phyloP scores from a whole-genome alignment of 2,888 invertebrate genomes.

The Drosophila yooni region DNA sequence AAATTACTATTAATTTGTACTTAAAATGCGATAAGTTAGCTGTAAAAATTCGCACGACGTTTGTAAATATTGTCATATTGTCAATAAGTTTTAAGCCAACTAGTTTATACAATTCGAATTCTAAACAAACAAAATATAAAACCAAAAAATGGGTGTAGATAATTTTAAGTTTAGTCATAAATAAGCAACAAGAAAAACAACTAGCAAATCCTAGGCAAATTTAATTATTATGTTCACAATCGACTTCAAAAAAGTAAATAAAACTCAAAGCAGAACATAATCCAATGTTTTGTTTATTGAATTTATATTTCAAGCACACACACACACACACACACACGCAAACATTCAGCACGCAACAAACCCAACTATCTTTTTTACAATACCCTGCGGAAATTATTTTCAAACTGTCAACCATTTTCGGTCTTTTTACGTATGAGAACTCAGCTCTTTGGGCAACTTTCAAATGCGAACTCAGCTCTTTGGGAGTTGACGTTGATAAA shows the following conservation, averaged over 20 bases:
- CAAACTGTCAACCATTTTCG: background rate
- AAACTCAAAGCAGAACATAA: slow-evolving; percentile 47
- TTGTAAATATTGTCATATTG: slow-evolving; percentile 74
- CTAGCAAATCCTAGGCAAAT: slow-evolving; percentile 54
- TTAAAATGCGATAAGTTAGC: slow-evolving; percentile 72
- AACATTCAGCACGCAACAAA: slow-evolving; percentile 19
- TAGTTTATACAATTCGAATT: slow-evolving; percentile 77
- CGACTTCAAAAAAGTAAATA: slow-evolving; percentile 38
- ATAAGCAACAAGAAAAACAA: slow-evolving; percentile 44
- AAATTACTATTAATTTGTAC: slow-evolving; percentile 74
- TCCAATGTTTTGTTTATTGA: slow-evolving; percentile 52
- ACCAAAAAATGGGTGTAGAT: slow-evolving; percentile 58
- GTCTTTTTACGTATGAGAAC: background rate
- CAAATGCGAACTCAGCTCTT: background rate
- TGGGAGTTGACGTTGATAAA: background rate
- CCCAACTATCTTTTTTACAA: slow-evolving; percentile 17
- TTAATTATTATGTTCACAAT: slow-evolving; percentile 57
- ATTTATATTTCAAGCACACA: slow-evolving; percentile 30
- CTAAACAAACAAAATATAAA: slow-evolving; percentile 49
- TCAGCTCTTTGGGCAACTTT: too few species aligned
- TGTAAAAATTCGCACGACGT: slow-evolving; percentile 60
- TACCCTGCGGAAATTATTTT: slow-evolving; percentile 30
- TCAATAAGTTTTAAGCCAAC: slow-evolving; percentile 75
- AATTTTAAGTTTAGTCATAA: slow-evolving; percentile 74
- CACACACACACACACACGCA: slow-evolving; percentile 2